Evolutionary conservation across 2,113 vertebrate species (phyloP), one percentile per base, ranked within the genome.

Genomic region (Chunga burmeisteri): DNA sequence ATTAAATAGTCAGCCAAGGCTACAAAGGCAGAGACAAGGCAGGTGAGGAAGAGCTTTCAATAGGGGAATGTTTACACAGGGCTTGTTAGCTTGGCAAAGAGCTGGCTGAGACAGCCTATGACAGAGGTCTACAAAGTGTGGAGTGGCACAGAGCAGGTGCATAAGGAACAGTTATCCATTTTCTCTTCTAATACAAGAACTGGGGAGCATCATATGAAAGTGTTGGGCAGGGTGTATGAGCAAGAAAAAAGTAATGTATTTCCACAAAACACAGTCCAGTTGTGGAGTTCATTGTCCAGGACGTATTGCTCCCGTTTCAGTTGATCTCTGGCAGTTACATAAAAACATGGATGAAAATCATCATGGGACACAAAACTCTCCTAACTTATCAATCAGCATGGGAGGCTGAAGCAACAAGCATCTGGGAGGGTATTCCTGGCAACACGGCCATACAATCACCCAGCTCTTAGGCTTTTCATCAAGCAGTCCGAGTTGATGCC

Each of bases 371-470:
- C 1, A 7, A 66, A 86, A 66, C 55, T 79, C 50, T 73, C 10
- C 25, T 49, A 81, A 65, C 6, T 58, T 3, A 1, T 36, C 55
- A 25, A 46, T 27, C 30, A 21, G 16, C 72, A 44, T 1, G 1
- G 42, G 67, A 80, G 18, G 52, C 46, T 53, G 65, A 87, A 89
- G 68, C 38, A 68, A 68, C 7, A 52, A 56, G 30, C 12, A 91
- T 19, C 8, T 12, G 56, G 29, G 42, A 78, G 15, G 25, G 22
- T 40, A 36, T 9, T 67, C 19, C 32, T 26, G 17, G n/a, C 58
- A 85, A 34, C 11, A 34, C 1, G 1, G 49, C 32, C 12, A 3
- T 8, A 50, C 25, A 13, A 15, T 20, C 56, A 71, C 2, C 1
- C 16, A 59, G 36, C 21, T 46, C 46, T 56, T 34, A 1, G 5